Evolutionary conservation across 2,888 invertebrate genomes (phyloP).

Genomic region (Latheticus oryzae): DNA sequence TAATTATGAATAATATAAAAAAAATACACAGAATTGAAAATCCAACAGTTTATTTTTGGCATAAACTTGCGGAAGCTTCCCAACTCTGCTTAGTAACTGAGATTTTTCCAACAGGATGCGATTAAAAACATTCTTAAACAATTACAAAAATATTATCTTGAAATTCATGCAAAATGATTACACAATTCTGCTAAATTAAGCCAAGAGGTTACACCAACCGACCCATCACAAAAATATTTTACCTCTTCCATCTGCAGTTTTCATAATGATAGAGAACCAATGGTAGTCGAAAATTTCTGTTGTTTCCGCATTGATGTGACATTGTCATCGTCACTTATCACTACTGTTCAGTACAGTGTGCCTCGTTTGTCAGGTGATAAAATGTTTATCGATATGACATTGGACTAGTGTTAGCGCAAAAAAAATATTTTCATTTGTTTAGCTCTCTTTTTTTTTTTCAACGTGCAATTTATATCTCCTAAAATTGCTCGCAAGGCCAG

Average conservation of each 20-base stretch:
- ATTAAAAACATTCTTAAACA: too few species aligned
- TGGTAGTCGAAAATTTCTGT: constrained; percentile 6
- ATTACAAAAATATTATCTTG: too few species aligned
- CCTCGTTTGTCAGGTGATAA: constrained; percentile 27
- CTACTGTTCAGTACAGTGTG: constrained; percentile 12
- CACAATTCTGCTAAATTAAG: constrained; percentile 18
- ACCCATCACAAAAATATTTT: not conserved
- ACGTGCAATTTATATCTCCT: constrained; percentile 38
- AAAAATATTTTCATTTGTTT: constrained; percentile 34
- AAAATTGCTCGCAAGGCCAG: constrained; percentile 41
- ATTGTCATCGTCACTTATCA: constrained; percentile 22
- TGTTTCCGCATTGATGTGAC: constrained; percentile 19
- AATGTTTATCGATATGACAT: constrained; percentile 36
- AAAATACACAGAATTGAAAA: too few species aligned
- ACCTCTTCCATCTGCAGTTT: constrained; percentile 16
- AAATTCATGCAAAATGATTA: too few species aligned
- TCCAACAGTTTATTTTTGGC: too few species aligned
- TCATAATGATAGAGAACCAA: too few species aligned
- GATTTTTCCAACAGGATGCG: too few species aligned
- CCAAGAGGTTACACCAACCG: constrained; percentile 7
- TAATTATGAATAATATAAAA: too few species aligned
- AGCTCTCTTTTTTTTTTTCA: constrained; percentile 24
- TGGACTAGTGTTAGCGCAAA: constrained; percentile 25
- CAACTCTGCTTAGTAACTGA: too few species aligned
- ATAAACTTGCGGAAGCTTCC: too few species aligned